Conservation (phyloP, 1,140 invertebrate genomes). For the Rhopalosiphum maidis region DNA sequence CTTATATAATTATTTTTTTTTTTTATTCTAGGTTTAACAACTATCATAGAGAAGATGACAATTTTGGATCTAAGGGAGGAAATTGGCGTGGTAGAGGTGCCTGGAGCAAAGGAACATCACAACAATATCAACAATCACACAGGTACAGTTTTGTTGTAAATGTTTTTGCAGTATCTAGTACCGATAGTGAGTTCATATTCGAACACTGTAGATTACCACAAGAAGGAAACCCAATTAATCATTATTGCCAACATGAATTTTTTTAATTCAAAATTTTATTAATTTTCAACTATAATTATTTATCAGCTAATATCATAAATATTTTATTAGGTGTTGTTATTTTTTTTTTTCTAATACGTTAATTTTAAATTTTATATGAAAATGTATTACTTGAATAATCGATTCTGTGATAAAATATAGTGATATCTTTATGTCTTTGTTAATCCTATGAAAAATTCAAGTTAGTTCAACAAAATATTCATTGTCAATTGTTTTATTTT, state of each 20-base stretch:
- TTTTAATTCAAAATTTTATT: conserved; percentile 31
- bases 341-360: not conserved
- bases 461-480: not conserved
- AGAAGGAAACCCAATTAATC: conserved; percentile 52
- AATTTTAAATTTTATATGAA: conserved; percentile 3
- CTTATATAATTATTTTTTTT: not conserved
- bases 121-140: conserved; percentile 53
- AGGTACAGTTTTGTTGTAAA: conserved; percentile 58
- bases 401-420: conserved; percentile 36
- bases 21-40: conserved; percentile 43
- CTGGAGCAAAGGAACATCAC: conserved; percentile 47
- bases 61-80: conserved; percentile 44
- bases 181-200: conserved; percentile 57
- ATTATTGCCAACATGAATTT: conserved; percentile 38
- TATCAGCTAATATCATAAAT: not conserved
- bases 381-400: not conserved
- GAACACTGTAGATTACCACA: conserved; percentile 53
- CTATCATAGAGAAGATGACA: conserved; percentile 45
- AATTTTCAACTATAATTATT: not conserved
- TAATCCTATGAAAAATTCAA: not conserved
- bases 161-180: conserved; percentile 57
- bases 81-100: conserved; percentile 50
- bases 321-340: conserved; percentile 11
- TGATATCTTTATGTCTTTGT: conserved; percentile 36
- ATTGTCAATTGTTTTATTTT: not conserved